These are phyloP conservation scores for Solen grandis DNA, from an alignment of 1,140 invertebrate species.

Conservation along the genomic window DNA sequence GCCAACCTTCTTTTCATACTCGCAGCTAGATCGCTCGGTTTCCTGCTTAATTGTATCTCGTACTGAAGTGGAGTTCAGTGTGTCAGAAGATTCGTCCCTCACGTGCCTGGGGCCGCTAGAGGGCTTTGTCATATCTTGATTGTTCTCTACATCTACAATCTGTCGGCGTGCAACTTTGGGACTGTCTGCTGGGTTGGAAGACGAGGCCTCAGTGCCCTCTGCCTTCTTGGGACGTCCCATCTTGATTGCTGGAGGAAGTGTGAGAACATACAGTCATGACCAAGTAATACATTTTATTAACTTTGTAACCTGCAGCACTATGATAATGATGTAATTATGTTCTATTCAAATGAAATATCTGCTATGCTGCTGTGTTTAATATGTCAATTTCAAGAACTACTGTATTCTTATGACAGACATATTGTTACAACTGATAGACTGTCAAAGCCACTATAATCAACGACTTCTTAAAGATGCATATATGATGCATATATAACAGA, in stretches of 20 bases:
- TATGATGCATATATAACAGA: too few species aligned
- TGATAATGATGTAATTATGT: too few species aligned
- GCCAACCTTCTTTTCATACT: conserved; percentile 42
- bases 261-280: too few species aligned
- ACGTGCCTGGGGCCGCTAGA: conserved; percentile 26
- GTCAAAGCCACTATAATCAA: too few species aligned
- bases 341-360: too few species aligned
- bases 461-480: too few species aligned
- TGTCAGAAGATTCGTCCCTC: conserved; percentile 37
- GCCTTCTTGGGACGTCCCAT: conserved; percentile 72
- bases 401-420: too few species aligned
- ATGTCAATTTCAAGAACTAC: too few species aligned
- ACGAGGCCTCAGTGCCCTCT: conserved; percentile 52
- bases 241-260: conserved; percentile 63
- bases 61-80: conserved; percentile 34
- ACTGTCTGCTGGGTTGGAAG: conserved; percentile 24
- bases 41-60: conserved; percentile 50
- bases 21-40: conserved; percentile 32
- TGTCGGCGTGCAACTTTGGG: conserved; percentile 41
- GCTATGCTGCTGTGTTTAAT: too few species aligned
- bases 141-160: conserved; percentile 42
- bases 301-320: too few species aligned
- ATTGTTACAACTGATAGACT: too few species aligned
- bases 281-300: too few species aligned
- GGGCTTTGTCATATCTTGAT: conserved; percentile 34